Base-by-base conservation (phyloP, 2,888 invertebrate species). In the Tanypteryx hageni region DNA sequence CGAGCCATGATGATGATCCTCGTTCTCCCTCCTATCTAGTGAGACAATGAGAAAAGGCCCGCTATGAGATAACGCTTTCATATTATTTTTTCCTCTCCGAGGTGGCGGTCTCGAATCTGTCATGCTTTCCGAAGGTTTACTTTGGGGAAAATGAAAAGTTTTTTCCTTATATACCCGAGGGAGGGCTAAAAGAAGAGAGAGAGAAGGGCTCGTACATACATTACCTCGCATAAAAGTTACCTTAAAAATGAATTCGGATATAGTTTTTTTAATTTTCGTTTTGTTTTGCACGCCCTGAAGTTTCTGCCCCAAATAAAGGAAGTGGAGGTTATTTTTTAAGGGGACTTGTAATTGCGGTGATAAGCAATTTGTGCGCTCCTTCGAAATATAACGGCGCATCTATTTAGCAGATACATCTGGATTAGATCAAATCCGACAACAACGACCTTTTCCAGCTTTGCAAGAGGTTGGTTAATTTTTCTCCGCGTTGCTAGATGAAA, bases 11-110 rank as follows among this genome's bases (percentile, higher is more conserved):
- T 89, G 89, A 89, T 44, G 44, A 44, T 44, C 44, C 44, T 44
- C 44, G 44, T 44, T 44, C 44, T 89, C 89, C 89, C 89, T 64
- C 16, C 31, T 86, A 86, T 61, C 89, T 64, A 31, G 64, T 3
- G 89, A 89, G 89, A 89, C 89, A 89, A 89, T 89, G 89, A 89
- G 89, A 89, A 89, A 89, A 89, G 31, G 83, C 61, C 27, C 89
- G 61, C 89, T 64, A 64, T 68, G 89, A 89, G 89, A 89, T 64
- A 64, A 56, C 64, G 14, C 56, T 76, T 76, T 68, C 68, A 31
- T 9, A 89, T 89, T 89, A 83, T 83, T 83, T 16, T 83, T 89
- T 44, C 22, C 64, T 56, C 61, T 44, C 11, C 61, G 64, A 89
- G n/a, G n/a, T 31, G 56, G n/a, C 44, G 22, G 22, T 68, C n/a